Percentiles rank a stretch among this genome's conserved stretches.
Evolutionary conservation across 2,797 vertebrate species (phyloP).

Genomic region (Aotus griseimembra): DNA sequence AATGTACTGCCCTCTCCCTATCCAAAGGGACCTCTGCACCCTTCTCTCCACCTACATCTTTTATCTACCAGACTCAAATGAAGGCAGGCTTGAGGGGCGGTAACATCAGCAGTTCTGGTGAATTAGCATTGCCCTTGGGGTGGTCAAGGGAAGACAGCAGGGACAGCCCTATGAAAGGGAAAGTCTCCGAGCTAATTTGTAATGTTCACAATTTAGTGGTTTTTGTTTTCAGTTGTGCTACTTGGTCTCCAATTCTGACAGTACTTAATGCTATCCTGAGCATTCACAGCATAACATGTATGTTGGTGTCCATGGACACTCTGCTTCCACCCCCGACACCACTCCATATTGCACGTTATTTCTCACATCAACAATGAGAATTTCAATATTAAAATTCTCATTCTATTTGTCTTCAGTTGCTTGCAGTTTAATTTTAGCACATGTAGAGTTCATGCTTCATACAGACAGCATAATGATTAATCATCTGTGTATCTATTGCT

Average conservation of each 20-base stretch:
- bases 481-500: neutral
- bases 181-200: neutral
- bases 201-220: neutral
- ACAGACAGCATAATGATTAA: neutral
- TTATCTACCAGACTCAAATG: neutral
- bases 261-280: neutral
- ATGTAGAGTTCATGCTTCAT: neutral
- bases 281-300: neutral
- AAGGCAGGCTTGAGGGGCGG: neutral
- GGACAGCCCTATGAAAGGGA: neutral
- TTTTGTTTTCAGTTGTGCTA: neutral
- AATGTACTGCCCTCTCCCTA: neutral
- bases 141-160: neutral
- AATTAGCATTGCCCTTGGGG: neutral
- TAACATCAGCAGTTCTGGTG: neutral
- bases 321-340: neutral
- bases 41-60: neutral
- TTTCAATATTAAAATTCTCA: neutral
- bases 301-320: neutral
- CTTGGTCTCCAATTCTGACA: neutral
- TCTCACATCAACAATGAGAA: neutral
- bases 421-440: neutral
- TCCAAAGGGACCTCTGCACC: neutral
- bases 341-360: neutral
- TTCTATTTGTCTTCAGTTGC: neutral